Evolutionary conservation across 2,113 vertebrate genomes (phyloP), one percentile per base, ranked within the genome.

Genomic region (Halcyon malimbica): DNA sequence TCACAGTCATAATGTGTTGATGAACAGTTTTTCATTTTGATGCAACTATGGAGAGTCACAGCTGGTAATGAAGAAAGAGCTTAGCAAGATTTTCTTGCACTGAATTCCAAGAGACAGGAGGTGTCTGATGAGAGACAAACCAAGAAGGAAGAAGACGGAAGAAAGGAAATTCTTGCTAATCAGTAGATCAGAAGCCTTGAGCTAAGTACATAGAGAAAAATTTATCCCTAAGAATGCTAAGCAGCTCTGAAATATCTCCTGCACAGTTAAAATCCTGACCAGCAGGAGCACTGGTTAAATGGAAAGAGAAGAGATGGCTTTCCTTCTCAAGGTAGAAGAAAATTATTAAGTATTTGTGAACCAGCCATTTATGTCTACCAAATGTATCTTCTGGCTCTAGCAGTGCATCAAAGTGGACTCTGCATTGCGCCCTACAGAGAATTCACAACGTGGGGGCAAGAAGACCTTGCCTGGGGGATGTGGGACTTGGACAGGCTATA

Each of bases 1-100:
- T 92, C 90, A 96, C 90, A 90, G 56, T 90, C 71, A 54, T 79
- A 92, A 96, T 71, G 54, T 76, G 79, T 82, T 65, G 21, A 93
- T 87, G 64, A 96, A 89, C 20, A 91, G 53, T 35, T 73, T 82
- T 94, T 95, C 23, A 68, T 94, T 97, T 62, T 95, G 39, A 87
- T 80, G 33, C 56, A 84, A 60, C 37, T 87, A 26, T 10, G 14
- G 31, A 80, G 28, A 12, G 10, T 35, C 17, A 71, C n/a, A 90
- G 13, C 24, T 56, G 24, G 54, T 74, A 96, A 75, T 85, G 33
- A 81, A 89, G 20, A 33, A 73, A 83, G 21, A 7, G 1, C 12
- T 71, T 63, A 37, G 23, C 48, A 91, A 87, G 35, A 31, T 71
- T 85, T 89, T 81, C 42, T 71, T 24, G 2, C 18, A 25, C 13